phyloP scores from a whole-genome alignment of 2,888 invertebrate genomes.

The Nowickia ferox region DNA sequence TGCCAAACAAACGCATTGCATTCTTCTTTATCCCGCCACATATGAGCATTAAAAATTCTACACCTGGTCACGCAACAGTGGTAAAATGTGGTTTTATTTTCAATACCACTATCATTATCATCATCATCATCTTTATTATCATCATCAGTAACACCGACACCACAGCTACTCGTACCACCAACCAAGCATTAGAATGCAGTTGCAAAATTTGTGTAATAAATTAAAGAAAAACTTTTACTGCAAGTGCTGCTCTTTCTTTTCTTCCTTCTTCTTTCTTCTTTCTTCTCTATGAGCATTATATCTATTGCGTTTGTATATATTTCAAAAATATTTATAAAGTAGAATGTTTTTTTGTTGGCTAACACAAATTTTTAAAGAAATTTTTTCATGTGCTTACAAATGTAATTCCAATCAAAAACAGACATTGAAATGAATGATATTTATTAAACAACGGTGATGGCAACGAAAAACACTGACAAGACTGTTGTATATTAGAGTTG shows the following conservation, averaged over 20 bases:
- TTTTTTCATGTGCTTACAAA: not conserved
- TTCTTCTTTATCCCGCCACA: constrained; percentile 14
- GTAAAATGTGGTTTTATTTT: constrained; percentile 62
- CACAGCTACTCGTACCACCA: not conserved
- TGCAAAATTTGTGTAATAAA: constrained; percentile 29
- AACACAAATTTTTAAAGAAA: not conserved
- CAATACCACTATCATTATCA: constrained; percentile 37
- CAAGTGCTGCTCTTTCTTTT: not conserved
- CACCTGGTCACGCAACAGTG: constrained; percentile 65
- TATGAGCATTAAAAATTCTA: constrained; percentile 60
- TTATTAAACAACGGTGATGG: not conserved
- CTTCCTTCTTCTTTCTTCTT: no score
- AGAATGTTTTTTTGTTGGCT: constrained; percentile 23
- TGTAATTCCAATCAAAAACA: constrained; percentile 25
- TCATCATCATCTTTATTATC: constrained; percentile 13
- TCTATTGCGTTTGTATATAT: not conserved
- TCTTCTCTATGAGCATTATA: no score
- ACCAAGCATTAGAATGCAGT: constrained; percentile 24
- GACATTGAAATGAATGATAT: not conserved
- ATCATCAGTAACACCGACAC: constrained; percentile 11
- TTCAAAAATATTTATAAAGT: not conserved
- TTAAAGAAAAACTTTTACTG: constrained; percentile 59
- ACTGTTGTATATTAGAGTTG: not conserved
- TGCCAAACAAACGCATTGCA: constrained; percentile 61
- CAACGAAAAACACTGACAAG: not conserved